Conservation (phyloP, 1,140 invertebrate species). For the Homarus americanus region DNA sequence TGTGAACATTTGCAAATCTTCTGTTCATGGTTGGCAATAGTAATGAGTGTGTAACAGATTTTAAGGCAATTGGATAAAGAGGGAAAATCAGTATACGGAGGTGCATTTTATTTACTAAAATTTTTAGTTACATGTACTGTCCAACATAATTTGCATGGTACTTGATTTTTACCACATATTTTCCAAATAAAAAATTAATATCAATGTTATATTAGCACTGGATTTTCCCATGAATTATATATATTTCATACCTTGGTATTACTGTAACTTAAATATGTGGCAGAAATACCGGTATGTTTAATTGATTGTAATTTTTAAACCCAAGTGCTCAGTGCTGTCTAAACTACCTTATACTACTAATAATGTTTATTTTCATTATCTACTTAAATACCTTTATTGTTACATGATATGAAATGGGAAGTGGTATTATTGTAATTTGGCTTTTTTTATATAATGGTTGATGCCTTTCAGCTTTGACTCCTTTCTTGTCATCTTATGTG, state of each 20-base stretch:
- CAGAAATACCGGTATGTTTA: not conserved
- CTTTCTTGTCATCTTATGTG: not conserved
- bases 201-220: no score
- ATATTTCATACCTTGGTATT: not conserved
- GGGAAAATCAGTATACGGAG: not conserved
- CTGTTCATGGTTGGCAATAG: not conserved
- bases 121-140: not conserved
- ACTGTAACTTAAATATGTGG: not conserved
- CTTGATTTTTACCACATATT: not conserved
- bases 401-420: not conserved
- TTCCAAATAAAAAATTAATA: no score
- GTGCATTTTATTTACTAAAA: not conserved
- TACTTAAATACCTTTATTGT: not conserved
- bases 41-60: not conserved
- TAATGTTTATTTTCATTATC: not conserved
- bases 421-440: not conserved
- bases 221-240: not conserved
- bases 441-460: not conserved
- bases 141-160: not conserved
- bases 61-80: not conserved
- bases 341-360: not conserved
- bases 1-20: not conserved
- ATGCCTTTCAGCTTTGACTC: slow-evolving; percentile 9
- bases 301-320: not conserved
- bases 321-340: not conserved